A percentile compares a stretch with the other conserved stretches of the same genome.
These are phyloP conservation scores for Cinclus mexicanus DNA, from an alignment of 2,113 vertebrate genomes.

Conservation along the genomic window DNA sequence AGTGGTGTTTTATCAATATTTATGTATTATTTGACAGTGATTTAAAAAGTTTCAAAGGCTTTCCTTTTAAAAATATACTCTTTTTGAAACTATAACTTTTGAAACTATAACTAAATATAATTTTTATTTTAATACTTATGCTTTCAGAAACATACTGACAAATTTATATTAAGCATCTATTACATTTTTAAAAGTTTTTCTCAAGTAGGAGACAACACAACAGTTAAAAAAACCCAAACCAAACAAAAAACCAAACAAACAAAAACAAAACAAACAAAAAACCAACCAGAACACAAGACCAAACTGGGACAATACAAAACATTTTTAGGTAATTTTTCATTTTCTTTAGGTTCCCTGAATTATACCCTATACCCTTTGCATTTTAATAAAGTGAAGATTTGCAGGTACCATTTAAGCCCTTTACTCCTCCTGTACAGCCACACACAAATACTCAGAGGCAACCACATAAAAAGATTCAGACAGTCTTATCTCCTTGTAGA, in stretches of 20 bases:
- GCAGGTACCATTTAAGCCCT: rapidly evolving
- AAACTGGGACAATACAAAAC: neutral
- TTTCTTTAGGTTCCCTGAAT: neutral
- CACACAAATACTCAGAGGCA: neutral
- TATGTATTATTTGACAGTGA: neutral
- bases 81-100: neutral
- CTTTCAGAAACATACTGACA: neutral
- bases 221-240: neutral
- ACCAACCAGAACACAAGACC: neutral
- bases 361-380: neutral
- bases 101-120: neutral
- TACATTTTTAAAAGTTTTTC: neutral
- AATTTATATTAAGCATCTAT: neutral
- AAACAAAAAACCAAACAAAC: no score
- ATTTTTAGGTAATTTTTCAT: neutral
- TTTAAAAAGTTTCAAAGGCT: neutral
- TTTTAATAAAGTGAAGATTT: neutral
- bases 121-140: neutral
- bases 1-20: neutral
- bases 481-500: neutral
- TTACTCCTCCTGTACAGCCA: neutral
- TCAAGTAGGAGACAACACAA: neutral
- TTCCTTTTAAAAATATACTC: neutral
- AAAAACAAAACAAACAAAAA: no score
- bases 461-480: no score